Evolutionary conservation across 2,888 invertebrate genomes (phyloP).

Genomic region (Alviniconcha strummeri): DNA sequence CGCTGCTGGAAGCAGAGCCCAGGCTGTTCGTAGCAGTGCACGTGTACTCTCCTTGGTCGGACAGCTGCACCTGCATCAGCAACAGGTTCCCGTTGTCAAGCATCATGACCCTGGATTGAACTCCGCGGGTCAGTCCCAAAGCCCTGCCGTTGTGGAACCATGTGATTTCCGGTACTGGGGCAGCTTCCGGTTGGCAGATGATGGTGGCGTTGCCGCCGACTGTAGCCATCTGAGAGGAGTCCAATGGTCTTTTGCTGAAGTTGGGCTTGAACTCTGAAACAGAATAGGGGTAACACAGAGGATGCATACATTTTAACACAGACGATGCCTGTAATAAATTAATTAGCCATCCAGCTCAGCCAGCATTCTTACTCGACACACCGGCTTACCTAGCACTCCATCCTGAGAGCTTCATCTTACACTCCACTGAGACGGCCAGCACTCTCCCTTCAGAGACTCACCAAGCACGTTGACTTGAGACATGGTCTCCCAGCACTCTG

Average conservation of each 20-base stretch:
- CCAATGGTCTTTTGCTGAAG: slow-evolving; percentile 91
- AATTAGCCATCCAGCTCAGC: no score
- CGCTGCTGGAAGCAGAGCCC: slow-evolving; percentile 55
- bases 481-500: no score
- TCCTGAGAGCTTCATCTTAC: no score
- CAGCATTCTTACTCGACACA: no score
- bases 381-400: no score
- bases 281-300: background rate
- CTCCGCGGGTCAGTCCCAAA: slow-evolving; percentile 36
- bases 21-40: slow-evolving; percentile 61
- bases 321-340: no score
- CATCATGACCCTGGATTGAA: slow-evolving; percentile 76
- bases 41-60: slow-evolving; percentile 61
- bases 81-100: slow-evolving; percentile 89
- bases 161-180: slow-evolving; percentile 84
- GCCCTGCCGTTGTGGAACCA: slow-evolving; percentile 89
- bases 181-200: slow-evolving; percentile 92
- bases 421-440: no score
- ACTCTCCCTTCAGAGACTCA: no score
- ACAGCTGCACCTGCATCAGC: slow-evolving; percentile 77
- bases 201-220: slow-evolving; percentile 94
- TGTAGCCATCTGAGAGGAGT: slow-evolving; percentile 88
- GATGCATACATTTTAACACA: no score
- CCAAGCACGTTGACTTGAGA: no score
- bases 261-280: slow-evolving; percentile 81